Evolutionary conservation across 2,113 vertebrate species (phyloP), one percentile per base, ranked within the genome.

Genomic region (Gasterosteus aculeatus): DNA sequence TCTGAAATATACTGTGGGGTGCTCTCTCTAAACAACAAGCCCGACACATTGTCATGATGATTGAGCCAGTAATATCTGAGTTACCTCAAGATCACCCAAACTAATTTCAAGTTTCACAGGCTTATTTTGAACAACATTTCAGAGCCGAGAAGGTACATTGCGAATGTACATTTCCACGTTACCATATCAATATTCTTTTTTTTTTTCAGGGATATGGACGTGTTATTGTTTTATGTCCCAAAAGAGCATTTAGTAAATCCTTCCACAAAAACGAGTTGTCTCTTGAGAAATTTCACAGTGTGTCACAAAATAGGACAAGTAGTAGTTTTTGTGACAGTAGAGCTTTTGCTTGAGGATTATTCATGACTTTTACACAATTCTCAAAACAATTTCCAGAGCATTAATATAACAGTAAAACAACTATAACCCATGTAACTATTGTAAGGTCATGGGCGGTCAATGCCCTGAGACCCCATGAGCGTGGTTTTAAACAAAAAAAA

Each of bases 71-170:
- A 47, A 75, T 66, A 83, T 80, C 81, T 67, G 6, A 51, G 62
- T 82, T 76, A 84, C 68, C 58, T 31, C 16, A 67, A 75, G 70
- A 84, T 87, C 69, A 82, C 67, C 83, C 51, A 81, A 42, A 83
- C 59, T 70, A 65, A 73, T 84, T 82, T 73, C 66, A 81, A 39
- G 35, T 57, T 76, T 80, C 58, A 66, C 67, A 66, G 76, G 33
- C 54, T 75, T 64, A 76, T 87, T 77, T 72, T 6, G 6, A 39
- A 41, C 41, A 39, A 44, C 38, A 54, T 85, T 83, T 87, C 47
- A 72, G 72, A 83, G 66, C 72, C 33, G 16, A 35, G 46, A 65
- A 74, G 44, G 42, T 75, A 47, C 65, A 47, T 57, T 51, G 22
- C 22, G 46, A 65, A 74, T 39, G 42, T 75, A 47, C 65, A 47